Percentiles rank a stretch among this genome's conserved stretches.
Conservation (phyloP, 2,888 invertebrate genomes). For the Xestia rhomboidea region DNA sequence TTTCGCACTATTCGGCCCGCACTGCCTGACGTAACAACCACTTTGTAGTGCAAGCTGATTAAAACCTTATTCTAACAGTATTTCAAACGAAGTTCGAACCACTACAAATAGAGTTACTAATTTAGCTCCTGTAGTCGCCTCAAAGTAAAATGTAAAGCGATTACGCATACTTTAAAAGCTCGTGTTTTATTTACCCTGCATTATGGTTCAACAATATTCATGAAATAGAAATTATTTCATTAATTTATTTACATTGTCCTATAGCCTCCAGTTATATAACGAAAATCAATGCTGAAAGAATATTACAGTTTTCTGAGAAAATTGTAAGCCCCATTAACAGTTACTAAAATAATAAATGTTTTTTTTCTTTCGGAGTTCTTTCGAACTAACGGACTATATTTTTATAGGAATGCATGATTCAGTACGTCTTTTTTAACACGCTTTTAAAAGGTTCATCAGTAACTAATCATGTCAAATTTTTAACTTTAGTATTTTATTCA, state of each 20-base stretch:
- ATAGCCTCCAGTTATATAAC: not conserved
- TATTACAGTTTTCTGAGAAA: not conserved
- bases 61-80: no score
- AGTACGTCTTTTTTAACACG: no score
- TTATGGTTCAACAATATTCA: conserved; percentile 29
- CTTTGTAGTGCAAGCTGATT: no score
- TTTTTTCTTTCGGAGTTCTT: not conserved
- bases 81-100: no score
- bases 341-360: not conserved
- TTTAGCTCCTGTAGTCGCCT: no score
- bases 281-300: not conserved
- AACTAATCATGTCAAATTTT: no score
- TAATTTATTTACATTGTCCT: conserved; percentile 15
- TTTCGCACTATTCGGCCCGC: no score
- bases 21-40: no score
- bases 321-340: not conserved
- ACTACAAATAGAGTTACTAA: no score
- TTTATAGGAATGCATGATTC: not conserved
- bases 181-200: conserved; percentile 5
- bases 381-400: not conserved
- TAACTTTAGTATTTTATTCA: no score
- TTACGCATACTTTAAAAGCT: not conserved
- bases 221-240: conserved; percentile 40
- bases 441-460: no score
- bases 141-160: not conserved